A percentile compares a stretch with the other conserved stretches of the same genome.
These are phyloP conservation scores for Falco naumanni DNA, from an alignment of 2,797 vertebrate genomes.

Conservation along the genomic window DNA sequence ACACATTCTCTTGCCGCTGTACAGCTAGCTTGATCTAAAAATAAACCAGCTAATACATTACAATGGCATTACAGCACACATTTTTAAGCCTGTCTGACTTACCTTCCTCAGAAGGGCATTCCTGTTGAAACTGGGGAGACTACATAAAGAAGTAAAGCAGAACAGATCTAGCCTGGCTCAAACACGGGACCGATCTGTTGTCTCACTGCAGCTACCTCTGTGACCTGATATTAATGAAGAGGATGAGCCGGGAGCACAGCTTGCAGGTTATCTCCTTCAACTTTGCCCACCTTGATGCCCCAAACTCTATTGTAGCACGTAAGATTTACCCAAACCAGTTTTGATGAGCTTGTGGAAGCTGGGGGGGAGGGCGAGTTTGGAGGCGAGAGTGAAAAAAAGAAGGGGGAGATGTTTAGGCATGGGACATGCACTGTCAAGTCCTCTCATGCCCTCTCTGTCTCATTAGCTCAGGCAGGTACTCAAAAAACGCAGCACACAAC, in stretches of 20 bases:
- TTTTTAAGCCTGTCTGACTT: conserved; percentile 17
- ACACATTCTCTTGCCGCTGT: not conserved
- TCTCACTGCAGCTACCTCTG: not conserved
- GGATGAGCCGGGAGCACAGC: not conserved
- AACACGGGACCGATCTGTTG: not conserved
- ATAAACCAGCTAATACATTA: conserved; percentile 4
- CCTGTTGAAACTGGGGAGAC: not conserved
- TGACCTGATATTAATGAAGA: not conserved
- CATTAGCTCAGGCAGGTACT: not conserved
- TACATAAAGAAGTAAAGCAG: not conserved
- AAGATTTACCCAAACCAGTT: not conserved
- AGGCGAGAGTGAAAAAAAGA: not conserved
- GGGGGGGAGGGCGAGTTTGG: not conserved
- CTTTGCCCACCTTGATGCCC: not conserved
- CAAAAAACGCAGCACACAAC: not conserved
- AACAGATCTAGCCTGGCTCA: not conserved
- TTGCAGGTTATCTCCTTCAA: not conserved
- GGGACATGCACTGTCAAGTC: not conserved
- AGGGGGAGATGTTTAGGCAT: not conserved
- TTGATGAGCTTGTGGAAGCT: accelerated
- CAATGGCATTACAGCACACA: not conserved
- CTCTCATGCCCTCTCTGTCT: not conserved
- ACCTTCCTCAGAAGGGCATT: not conserved
- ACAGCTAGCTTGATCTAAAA: not conserved
- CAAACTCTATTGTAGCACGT: not conserved